A percentile compares a stretch with the other conserved stretches of the same genome.
Evolutionary conservation across 2,797 vertebrate genomes (phyloP).

Genomic region (Helicolenus hilgendorfi): DNA sequence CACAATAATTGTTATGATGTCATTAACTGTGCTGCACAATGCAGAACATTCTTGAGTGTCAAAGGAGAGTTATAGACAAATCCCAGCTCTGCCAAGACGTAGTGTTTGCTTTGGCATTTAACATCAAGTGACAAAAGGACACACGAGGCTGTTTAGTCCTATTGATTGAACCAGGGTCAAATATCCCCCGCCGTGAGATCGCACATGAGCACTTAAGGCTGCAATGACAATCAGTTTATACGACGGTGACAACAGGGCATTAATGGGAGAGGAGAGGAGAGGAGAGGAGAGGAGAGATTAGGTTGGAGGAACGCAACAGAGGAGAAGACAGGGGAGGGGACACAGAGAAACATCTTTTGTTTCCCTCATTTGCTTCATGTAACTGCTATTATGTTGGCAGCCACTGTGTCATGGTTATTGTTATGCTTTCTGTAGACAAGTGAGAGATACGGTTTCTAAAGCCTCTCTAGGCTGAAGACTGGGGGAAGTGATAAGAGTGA

Average conservation of each 20-base stretch:
- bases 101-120: conserved; percentile 53
- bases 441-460: conserved; percentile 68
- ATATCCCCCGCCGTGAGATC: conserved; percentile 31
- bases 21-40: conserved; percentile 12
- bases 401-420: conserved; percentile 73
- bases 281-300: background rate
- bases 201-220: conserved; percentile 32
- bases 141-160: conserved; percentile 25
- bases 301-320: conserved; percentile 23
- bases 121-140: conserved; percentile 47
- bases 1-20: conserved; percentile 39
- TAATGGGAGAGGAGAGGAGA: conserved; percentile 18
- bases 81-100: background rate
- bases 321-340: background rate
- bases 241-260: conserved; percentile 17
- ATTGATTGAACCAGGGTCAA: conserved; percentile 62
- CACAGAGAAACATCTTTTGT: conserved; percentile 58
- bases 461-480: conserved; percentile 68
- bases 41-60: background rate
- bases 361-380: conserved; percentile 72
- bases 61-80: conserved; percentile 13
- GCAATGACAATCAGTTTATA: conserved; percentile 35
- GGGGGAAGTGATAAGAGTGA: conserved; percentile 67
- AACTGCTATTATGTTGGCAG: conserved; percentile 67
- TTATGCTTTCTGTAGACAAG: conserved; percentile 70